Evolutionary conservation across 1,140 invertebrate genomes (phyloP).

Genomic region (Drosophila littoralis): DNA sequence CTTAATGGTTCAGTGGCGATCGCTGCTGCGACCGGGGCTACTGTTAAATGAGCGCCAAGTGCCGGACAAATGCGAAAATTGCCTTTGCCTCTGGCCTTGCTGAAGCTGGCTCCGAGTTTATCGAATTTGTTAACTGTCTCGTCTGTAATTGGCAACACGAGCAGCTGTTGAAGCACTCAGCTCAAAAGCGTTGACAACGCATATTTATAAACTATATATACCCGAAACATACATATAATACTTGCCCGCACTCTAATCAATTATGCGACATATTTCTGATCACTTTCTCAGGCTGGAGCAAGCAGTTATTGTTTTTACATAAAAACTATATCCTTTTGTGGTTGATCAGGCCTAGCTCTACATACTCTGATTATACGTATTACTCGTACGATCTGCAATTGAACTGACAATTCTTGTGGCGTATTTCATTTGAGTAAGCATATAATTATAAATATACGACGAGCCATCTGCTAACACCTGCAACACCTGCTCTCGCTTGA

Average conservation of each 20-base stretch:
- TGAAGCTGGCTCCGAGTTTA: neutral
- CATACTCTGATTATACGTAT: neutral
- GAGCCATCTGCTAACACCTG: too few relatives aligned
- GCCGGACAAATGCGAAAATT: constrained; percentile 75
- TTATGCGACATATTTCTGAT: constrained; percentile 12
- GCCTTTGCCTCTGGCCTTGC: constrained; percentile 3
- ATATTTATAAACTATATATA: neutral
- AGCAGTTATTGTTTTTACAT: too few relatives aligned
- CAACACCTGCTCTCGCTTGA: too few relatives aligned
- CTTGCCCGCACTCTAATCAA: neutral
- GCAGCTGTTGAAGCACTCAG: neutral
- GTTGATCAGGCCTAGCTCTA: neutral
- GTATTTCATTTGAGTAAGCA: neutral
- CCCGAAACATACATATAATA: neutral
- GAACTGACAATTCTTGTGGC: neutral
- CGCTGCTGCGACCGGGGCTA: constrained; percentile 54
- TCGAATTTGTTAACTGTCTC: constrained; percentile 15
- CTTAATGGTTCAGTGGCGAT: constrained; percentile 82
- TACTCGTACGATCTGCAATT: neutral
- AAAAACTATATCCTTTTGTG: neutral
- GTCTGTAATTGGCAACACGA: neutral
- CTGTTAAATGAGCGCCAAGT: constrained; percentile 71
- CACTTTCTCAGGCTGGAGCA: too few relatives aligned
- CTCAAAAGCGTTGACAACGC: constrained; percentile 2
- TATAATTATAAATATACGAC: too few relatives aligned